These are phyloP conservation scores for Babyrousa celebensis DNA, from an alignment of 2,797 vertebrate species.

Conservation along the genomic window DNA sequence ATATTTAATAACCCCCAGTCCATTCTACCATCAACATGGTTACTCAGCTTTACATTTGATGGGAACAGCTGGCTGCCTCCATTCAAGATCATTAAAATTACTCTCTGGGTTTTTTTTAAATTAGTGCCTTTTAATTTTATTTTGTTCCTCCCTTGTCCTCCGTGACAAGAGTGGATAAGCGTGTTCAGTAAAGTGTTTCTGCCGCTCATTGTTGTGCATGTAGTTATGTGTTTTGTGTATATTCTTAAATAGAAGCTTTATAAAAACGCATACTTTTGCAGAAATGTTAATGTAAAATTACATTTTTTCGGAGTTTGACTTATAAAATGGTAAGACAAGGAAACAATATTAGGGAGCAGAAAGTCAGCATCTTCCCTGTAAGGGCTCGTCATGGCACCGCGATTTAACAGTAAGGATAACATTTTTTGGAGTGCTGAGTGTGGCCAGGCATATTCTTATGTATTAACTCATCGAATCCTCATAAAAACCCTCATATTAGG, in stretches of 20 bases:
- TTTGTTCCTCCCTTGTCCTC: slow-evolving; percentile 18
- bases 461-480: slow-evolving; percentile 42
- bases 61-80: not conserved
- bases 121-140: slow-evolving; percentile 43
- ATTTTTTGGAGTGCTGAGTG: not conserved
- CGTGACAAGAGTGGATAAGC: slow-evolving; percentile 20
- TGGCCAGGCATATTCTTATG: not conserved
- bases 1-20: not conserved
- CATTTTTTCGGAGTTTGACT: not conserved
- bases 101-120: not conserved
- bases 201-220: not conserved
- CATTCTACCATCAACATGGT: not conserved
- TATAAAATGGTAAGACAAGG: not conserved
- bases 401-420: not conserved
- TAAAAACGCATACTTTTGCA: slow-evolving; percentile 55
- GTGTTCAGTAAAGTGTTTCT: slow-evolving; percentile 20
- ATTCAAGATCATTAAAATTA: not conserved
- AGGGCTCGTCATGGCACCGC: not conserved
- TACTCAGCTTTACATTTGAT: not conserved
- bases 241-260: slow-evolving; percentile 65
- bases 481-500: not conserved
- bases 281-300: slow-evolving; percentile 46
- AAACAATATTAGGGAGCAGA: not conserved
- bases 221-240: slow-evolving; percentile 4
- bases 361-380: not conserved